A percentile compares a stretch with the other conserved stretches of the same genome.
Conservation (phyloP, 2,113 vertebrate genomes). For the Phoxinus phoxinus region DNA sequence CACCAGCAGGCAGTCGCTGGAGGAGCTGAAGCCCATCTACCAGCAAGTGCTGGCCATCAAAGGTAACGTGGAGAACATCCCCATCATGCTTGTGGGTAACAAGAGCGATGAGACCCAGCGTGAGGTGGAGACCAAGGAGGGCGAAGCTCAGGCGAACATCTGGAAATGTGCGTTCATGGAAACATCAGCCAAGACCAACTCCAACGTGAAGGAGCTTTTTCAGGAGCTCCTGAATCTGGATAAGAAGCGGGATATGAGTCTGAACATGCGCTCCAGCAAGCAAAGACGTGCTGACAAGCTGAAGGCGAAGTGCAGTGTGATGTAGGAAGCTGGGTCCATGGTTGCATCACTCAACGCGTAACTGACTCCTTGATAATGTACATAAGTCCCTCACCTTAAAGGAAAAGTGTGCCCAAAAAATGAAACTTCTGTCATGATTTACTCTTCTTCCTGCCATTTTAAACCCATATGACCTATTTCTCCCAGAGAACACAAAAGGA, state of each 20-base stretch:
- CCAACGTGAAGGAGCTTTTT: conserved; percentile 91
- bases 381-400: conserved; percentile 52
- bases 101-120: conserved; percentile 89
- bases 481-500: conserved; percentile 2
- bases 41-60: conserved; percentile 89
- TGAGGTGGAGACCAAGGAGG: conserved; percentile 84
- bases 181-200: conserved; percentile 91
- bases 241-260: conserved; percentile 85
- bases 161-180: conserved; percentile 93
- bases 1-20: conserved; percentile 86
- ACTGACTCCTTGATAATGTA: conserved; percentile 55
- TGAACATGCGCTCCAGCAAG: conserved; percentile 84
- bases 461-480: background rate
- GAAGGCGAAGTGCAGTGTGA: conserved; percentile 86
- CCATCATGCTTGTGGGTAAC: conserved; percentile 90
- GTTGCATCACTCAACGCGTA: background rate
- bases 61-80: conserved; percentile 85
- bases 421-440: background rate
- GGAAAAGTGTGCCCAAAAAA: background rate
- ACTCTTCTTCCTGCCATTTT: background rate
- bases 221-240: conserved; percentile 89
- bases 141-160: conserved; percentile 83
- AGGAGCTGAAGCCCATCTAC: conserved; percentile 89
- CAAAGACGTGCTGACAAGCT: conserved; percentile 87
- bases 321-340: conserved; percentile 68